phyloP scores from a whole-genome alignment of 92 coral and sea anemone species.

The Epizoanthus fatuus region DNA sequence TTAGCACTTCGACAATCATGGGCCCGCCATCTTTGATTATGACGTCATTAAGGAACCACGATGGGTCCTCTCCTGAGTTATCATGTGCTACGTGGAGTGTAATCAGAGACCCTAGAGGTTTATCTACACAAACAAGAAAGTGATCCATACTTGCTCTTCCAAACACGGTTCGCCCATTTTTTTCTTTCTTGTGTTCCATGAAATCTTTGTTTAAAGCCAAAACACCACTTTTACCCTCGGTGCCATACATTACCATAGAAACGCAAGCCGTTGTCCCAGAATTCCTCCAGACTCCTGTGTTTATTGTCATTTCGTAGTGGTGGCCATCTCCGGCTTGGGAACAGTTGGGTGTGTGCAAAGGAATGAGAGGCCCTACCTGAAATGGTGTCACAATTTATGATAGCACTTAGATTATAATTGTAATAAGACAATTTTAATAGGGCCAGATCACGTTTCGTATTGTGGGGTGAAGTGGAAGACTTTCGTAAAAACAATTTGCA shows the following conservation, averaged over 20 bases:
- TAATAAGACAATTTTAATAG: no score
- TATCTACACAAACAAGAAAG: conserved; percentile 52
- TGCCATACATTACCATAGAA: conserved; percentile 65
- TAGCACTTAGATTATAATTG: no score
- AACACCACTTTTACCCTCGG: conserved; percentile 62
- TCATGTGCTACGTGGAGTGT: conserved; percentile 58
- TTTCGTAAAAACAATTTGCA: no score
- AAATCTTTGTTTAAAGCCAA: conserved; percentile 14
- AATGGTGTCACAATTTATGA: neutral
- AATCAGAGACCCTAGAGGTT: conserved; percentile 53
- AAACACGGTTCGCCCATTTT: conserved; percentile 28
- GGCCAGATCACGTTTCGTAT: no score
- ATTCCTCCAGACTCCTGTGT: conserved; percentile 71
- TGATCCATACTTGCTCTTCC: conserved; percentile 68
- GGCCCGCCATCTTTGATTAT: conserved; percentile 25
- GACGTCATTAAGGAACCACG: conserved; percentile 58
- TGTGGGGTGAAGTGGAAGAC: no score
- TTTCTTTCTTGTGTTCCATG: neutral
- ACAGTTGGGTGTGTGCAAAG: conserved; percentile 16
- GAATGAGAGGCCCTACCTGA: conserved; percentile 35
- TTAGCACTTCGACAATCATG: no score
- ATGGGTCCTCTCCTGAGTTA: conserved; percentile 43
- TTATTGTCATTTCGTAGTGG: conserved; percentile 70
- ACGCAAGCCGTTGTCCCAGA: conserved; percentile 81
- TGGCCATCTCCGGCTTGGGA: conserved; percentile 16